Percentiles rank a stretch among this genome's conserved stretches.
Evolutionary conservation across 2,113 vertebrate species (phyloP).

Genomic region (Trematocara macrostoma): DNA sequence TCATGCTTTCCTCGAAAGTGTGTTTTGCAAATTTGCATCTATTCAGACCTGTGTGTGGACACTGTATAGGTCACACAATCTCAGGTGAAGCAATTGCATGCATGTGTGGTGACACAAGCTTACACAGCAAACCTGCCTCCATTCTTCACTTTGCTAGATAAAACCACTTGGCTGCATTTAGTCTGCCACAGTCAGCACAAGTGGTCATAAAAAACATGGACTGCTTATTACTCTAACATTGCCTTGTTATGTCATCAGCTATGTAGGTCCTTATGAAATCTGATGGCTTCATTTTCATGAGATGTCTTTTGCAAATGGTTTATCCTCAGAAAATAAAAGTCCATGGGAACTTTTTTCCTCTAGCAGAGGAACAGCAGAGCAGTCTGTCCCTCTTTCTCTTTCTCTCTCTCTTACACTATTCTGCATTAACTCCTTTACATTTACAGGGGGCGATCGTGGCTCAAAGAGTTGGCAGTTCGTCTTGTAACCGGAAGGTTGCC

Average conservation of each 20-base stretch:
- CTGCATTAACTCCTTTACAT: not conserved
- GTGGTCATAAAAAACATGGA: not conserved
- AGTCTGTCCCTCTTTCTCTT: not conserved
- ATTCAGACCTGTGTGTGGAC: not conserved
- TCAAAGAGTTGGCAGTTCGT: too few species aligned
- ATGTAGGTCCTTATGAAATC: not conserved
- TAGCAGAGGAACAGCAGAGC: not conserved
- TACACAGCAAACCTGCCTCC: not conserved
- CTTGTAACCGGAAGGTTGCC: too few species aligned
- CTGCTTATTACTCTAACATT: not conserved
- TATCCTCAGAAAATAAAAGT: not conserved
- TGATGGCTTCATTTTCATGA: not conserved
- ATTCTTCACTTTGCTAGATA: not conserved
- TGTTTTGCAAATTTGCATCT: not conserved
- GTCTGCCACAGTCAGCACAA: not conserved
- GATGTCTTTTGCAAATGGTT: not conserved
- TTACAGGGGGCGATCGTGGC: too few species aligned
- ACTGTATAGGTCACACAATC: not conserved
- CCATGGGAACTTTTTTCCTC: not conserved
- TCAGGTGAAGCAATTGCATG: not conserved
- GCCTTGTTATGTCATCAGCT: not conserved
- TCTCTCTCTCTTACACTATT: not conserved
- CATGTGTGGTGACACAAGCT: not conserved
- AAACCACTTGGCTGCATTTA: not conserved
- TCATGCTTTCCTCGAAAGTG: not conserved